phyloP scores from a whole-genome alignment of 2,888 invertebrate genomes.

The Rhorus exstirpatorius region DNA sequence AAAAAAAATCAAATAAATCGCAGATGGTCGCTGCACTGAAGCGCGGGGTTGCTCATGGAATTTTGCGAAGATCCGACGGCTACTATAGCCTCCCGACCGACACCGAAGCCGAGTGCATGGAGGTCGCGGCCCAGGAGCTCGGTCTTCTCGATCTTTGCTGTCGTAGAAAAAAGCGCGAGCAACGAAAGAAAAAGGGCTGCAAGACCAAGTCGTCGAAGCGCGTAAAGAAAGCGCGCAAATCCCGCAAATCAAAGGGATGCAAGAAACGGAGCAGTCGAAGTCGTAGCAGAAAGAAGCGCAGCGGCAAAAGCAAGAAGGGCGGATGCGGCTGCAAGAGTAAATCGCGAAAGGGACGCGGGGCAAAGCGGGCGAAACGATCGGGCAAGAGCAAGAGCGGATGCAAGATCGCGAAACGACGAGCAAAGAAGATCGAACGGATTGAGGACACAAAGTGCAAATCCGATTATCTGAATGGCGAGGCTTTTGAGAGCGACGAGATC shows the following conservation, averaged over 20 bases:
- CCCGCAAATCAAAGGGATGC: constrained; percentile 21
- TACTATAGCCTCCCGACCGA: constrained; percentile 75
- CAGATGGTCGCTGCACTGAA: constrained; percentile 77
- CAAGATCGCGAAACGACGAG: constrained; percentile 40
- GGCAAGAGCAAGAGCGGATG: constrained; percentile 1
- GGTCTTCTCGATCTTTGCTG: constrained; percentile 74
- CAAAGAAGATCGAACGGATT: constrained; percentile 26
- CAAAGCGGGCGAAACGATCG: constrained; percentile 29
- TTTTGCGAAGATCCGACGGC: constrained; percentile 73
- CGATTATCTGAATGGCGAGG: constrained; percentile 27
- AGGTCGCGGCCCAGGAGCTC: constrained; percentile 77
- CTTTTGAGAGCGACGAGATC: constrained; percentile 22
- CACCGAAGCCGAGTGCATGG: constrained; percentile 70
- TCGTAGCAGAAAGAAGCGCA: constrained; percentile 4
- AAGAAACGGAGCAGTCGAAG: constrained; percentile 37
- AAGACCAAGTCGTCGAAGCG: constrained; percentile 21
- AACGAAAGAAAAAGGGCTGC: constrained; percentile 58
- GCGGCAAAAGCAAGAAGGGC: constrained; percentile 15
- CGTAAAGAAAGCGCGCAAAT: constrained; percentile 39
- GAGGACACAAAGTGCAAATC: constrained; percentile 36
- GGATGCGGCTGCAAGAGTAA: constrained; percentile 45
- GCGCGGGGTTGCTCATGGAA: constrained; percentile 78
- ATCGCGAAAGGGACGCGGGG: constrained; percentile 32
- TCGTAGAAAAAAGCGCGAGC: constrained; percentile 67
- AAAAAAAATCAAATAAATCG: constrained; percentile 6